Percentiles rank a stretch among this genome's conserved stretches.
Evolutionary conservation across 2,113 vertebrate species (phyloP).

Genomic region (Centrocercus urophasianus): DNA sequence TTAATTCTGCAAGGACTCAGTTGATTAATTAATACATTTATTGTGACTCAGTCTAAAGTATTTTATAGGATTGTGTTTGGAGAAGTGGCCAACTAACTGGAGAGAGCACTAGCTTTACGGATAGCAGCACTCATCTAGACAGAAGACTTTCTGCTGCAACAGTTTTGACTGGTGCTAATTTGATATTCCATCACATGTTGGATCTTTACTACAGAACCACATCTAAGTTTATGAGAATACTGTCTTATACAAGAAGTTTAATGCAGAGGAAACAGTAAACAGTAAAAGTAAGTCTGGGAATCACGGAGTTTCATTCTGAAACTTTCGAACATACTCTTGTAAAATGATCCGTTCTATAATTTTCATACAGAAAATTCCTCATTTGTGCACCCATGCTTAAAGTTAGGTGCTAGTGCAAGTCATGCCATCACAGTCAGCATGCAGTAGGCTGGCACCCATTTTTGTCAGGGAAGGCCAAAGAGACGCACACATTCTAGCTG

Average conservation of each 20-base stretch:
- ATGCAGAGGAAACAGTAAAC: background rate
- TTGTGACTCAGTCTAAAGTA: background rate
- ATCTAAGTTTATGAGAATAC: rapidly evolving
- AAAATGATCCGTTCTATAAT: background rate
- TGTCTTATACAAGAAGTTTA: background rate
- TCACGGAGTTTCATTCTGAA: background rate
- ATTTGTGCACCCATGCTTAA: background rate
- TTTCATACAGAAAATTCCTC: background rate
- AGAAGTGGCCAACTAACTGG: background rate
- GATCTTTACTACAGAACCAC: background rate
- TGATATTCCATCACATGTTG: background rate
- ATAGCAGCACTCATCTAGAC: background rate
- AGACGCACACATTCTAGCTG: background rate
- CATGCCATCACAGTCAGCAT: background rate
- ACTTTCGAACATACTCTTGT: background rate
- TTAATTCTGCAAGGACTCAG: slow-evolving; percentile 13
- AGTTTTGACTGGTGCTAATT: background rate
- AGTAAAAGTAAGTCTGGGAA: background rate
- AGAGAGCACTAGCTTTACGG: background rate
- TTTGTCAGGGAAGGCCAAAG: background rate
- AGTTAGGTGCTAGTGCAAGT: background rate
- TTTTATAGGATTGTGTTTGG: background rate
- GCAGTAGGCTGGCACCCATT: background rate
- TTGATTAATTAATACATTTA: background rate
- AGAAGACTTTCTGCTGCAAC: background rate